Evolutionary conservation across 2,113 vertebrate genomes (phyloP).

Genomic region (Rhinopomastus cyanomelas): DNA sequence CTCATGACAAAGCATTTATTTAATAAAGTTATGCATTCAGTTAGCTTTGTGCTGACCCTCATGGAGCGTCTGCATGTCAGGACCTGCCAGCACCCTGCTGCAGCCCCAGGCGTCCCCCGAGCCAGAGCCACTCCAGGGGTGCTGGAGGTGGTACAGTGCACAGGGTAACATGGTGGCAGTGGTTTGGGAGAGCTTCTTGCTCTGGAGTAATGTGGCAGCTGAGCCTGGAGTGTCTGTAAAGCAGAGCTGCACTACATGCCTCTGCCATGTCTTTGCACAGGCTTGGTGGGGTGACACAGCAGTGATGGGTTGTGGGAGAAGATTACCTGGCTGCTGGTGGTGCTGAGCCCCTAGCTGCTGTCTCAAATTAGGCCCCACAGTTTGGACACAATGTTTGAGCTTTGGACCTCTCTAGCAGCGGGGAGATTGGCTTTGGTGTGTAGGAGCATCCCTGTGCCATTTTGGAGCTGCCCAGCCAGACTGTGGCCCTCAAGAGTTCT

Average conservation of each 20-base stretch:
- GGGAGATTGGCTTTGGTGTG: not conserved
- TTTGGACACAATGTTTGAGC: not conserved
- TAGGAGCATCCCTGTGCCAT: not conserved
- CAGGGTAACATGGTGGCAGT: not conserved
- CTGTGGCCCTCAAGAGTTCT: not conserved
- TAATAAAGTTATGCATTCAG: constrained; percentile 99
- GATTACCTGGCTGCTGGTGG: not conserved
- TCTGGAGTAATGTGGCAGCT: not conserved
- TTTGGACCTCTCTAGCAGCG: not conserved
- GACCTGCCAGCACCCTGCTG: not conserved
- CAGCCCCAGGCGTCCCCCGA: accelerated
- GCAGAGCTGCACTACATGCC: not conserved
- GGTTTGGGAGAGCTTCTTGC: not conserved
- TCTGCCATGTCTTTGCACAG: not conserved
- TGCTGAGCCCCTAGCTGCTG: not conserved
- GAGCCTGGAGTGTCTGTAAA: not conserved
- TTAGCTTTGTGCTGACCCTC: constrained; percentile 69
- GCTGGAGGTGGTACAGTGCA: not conserved
- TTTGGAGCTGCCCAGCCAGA: not conserved
- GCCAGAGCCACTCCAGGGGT: not conserved
- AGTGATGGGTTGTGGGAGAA: accelerated
- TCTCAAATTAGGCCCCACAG: not conserved
- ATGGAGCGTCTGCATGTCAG: not conserved
- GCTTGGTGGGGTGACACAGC: not conserved
- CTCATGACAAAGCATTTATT: constrained; percentile 99